Conservation (phyloP, 2,797 vertebrate genomes). For the Scomberomorus guttatus region DNA sequence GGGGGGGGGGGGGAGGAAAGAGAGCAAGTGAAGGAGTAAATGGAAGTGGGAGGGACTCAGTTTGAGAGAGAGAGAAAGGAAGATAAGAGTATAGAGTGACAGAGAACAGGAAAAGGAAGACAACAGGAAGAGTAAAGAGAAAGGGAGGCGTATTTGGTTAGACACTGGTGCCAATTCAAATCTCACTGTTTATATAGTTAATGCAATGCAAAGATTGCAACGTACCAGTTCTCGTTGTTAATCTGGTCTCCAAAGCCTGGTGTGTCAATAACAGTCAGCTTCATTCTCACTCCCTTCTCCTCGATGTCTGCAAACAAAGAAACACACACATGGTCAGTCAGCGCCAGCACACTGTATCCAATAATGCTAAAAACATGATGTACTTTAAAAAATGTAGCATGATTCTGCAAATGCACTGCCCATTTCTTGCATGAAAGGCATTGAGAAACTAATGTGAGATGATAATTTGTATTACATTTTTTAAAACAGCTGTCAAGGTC, state of each 20-base stretch:
- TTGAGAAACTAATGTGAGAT: not conserved
- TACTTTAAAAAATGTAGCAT: not conserved
- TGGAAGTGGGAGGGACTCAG: too few species aligned
- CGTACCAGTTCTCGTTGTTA: constrained; percentile 98
- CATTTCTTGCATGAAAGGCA: not conserved
- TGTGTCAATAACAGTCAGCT: constrained; percentile 97
- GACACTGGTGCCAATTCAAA: not conserved
- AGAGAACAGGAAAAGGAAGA: constrained; percentile 15
- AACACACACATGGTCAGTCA: constrained; percentile 10
- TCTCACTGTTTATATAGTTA: not conserved
- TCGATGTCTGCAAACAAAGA: constrained; percentile 89
- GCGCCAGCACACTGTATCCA: not conserved
- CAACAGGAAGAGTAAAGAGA: constrained; percentile 21
- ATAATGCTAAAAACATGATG: not conserved
- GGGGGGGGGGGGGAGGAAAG: not conserved
- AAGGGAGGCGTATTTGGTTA: not conserved
- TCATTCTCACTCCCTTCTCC: constrained; percentile 98
- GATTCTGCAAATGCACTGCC: not conserved
- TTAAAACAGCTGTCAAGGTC: not conserved
- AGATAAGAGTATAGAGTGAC: not conserved
- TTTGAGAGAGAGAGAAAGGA: not conserved
- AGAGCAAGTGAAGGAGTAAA: not conserved
- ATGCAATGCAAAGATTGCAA: not conserved
- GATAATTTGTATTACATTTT: not conserved
- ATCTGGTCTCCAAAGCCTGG: constrained; percentile 99